phyloP scores from a whole-genome alignment of 2,888 invertebrate genomes.

The Ophion costatus region DNA sequence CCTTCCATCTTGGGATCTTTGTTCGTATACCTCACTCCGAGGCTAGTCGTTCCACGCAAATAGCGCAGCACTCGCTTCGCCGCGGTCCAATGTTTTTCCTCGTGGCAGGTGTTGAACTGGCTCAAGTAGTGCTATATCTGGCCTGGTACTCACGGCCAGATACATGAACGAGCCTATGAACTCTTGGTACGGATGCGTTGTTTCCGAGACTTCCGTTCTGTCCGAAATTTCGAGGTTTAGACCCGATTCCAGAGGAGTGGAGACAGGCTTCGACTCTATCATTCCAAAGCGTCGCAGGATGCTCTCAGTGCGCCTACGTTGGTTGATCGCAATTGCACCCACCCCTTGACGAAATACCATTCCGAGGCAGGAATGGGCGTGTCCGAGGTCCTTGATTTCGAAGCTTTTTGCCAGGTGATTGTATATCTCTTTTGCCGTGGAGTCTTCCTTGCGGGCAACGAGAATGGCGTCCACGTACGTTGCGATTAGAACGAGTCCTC shows the following conservation, averaged over 20 bases:
- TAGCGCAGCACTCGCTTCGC: constrained; percentile 69
- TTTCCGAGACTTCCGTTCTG: background rate
- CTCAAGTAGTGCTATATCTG: constrained; percentile 36
- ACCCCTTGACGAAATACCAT: constrained; percentile 49
- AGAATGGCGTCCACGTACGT: constrained; percentile 62
- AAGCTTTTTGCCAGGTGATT: constrained; percentile 36
- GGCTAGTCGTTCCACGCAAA: constrained; percentile 61
- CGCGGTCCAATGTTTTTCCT: constrained; percentile 68
- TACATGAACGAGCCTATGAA: constrained; percentile 53
- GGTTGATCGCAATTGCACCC: constrained; percentile 40
- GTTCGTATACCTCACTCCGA: constrained; percentile 60
- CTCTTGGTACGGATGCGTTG: constrained; percentile 33
- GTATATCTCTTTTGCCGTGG: background rate
- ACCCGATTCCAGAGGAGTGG: constrained; percentile 58
- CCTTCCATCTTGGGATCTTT: constrained; percentile 38
- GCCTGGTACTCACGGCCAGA: constrained; percentile 46
- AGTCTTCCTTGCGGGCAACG: constrained; percentile 27
- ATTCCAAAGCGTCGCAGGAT: constrained; percentile 59
- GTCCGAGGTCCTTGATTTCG: constrained; percentile 56
- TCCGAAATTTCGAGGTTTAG: too few relatives aligned
- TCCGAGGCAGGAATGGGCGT: constrained; percentile 58
- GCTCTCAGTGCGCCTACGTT: constrained; percentile 47
- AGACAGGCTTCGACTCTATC: constrained; percentile 56
- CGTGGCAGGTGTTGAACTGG: constrained; percentile 55
- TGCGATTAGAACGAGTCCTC: constrained; percentile 39